A percentile compares a stretch with the other conserved stretches of the same genome.
These are phyloP conservation scores for Falcunculus frontatus DNA, from an alignment of 2,113 vertebrate genomes.

Conservation along the genomic window DNA sequence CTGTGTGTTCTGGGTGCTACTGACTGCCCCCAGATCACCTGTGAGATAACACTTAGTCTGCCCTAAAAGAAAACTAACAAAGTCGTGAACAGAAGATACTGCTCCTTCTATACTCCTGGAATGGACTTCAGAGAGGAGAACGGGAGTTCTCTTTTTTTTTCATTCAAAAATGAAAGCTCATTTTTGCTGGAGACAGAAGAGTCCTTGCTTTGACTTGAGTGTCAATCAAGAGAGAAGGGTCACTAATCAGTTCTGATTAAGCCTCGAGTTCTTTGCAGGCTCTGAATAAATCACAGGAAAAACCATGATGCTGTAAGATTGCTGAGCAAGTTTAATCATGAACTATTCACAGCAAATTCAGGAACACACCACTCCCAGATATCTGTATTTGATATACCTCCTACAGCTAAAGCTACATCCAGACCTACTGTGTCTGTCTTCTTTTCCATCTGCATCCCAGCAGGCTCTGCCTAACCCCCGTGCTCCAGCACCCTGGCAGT, in stretches of 20 bases:
- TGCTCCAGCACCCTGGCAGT: background rate
- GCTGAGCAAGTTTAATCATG: background rate
- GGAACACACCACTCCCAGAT: background rate
- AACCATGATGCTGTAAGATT: background rate
- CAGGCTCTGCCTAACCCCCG: rapidly evolving
- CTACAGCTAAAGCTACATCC: background rate
- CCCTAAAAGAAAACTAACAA: background rate
- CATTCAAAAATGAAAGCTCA: background rate
- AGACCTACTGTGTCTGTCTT: background rate
- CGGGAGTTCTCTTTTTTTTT: background rate
- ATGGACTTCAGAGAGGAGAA: background rate
- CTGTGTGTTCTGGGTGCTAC: background rate
- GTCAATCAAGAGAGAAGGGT: background rate
- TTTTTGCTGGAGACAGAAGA: background rate
- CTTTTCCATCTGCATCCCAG: background rate
- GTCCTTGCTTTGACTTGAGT: background rate
- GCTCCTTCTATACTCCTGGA: background rate
- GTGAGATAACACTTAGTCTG: background rate
- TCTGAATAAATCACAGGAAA: background rate
- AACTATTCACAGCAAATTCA: background rate
- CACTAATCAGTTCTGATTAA: background rate
- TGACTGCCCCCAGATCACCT: rapidly evolving
- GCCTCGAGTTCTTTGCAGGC: background rate
- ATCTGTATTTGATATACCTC: background rate
- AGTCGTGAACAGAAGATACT: background rate